Percentiles rank a stretch among this genome's conserved stretches.
These are phyloP conservation scores for Coendou prehensilis DNA, from an alignment of 2,797 vertebrate genomes.

Conservation along the genomic window DNA sequence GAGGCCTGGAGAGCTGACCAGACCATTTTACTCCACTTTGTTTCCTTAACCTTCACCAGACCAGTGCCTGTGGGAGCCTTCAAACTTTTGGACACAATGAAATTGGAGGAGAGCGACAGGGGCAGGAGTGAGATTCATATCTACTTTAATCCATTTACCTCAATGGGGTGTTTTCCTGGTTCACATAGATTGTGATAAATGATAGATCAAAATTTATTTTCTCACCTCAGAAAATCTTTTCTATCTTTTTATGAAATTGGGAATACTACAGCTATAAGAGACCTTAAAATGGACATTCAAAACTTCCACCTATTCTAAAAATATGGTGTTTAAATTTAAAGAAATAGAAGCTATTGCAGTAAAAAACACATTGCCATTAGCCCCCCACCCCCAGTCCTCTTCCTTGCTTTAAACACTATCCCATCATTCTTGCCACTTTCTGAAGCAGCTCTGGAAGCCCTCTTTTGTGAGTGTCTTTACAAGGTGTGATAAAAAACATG, in stretches of 20 bases:
- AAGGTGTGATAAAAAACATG: not conserved
- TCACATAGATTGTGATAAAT: conserved; percentile 10
- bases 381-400: not conserved
- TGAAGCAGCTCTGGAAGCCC: not conserved
- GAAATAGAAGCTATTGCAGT: not conserved
- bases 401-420: not conserved
- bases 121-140: not conserved
- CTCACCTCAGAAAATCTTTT: not conserved
- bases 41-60: not conserved
- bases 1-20: not conserved
- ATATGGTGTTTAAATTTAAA: not conserved
- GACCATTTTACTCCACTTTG: not conserved
- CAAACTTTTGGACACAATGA: conserved; percentile 22
- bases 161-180: conserved; percentile 5
- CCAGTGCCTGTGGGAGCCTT: not conserved
- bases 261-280: not conserved
- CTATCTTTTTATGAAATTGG: not conserved
- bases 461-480: not conserved
- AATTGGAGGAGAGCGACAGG: conserved; percentile 12
- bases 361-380: not conserved
- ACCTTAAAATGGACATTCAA: not conserved
- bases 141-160: conserved; percentile 4
- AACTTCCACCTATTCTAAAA: not conserved
- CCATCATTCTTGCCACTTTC: not conserved
- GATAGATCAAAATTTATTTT: conserved; percentile 42